Percentiles rank a stretch among this genome's conserved stretches.
phyloP scores from a whole-genome alignment of 2,113 vertebrate genomes.

The Chloropsis cyanopogon region DNA sequence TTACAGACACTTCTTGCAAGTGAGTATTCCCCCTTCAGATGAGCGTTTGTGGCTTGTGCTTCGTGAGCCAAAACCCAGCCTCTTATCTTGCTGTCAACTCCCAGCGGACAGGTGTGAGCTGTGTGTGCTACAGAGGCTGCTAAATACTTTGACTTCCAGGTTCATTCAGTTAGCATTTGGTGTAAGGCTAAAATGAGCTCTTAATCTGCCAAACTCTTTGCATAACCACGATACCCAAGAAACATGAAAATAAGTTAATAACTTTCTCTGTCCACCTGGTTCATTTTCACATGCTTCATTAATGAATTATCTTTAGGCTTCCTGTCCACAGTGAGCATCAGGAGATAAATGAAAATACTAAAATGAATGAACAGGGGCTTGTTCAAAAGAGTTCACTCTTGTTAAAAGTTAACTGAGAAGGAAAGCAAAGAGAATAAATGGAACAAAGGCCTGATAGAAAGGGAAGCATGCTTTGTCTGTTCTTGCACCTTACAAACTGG shows the following conservation, averaged over 20 bases:
- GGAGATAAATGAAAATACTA: neutral
- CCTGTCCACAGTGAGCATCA: neutral
- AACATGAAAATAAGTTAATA: neutral
- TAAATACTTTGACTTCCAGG: neutral
- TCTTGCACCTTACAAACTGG: neutral
- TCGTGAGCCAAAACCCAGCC: neutral
- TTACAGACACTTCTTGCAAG: neutral
- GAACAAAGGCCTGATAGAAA: neutral
- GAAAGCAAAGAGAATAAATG: conserved; percentile 14
- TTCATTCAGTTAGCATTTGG: neutral
- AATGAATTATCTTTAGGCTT: conserved; percentile 14
- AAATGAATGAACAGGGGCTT: neutral
- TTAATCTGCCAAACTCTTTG: neutral
- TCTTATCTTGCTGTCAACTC: neutral
- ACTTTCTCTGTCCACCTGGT: neutral
- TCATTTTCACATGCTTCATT: neutral
- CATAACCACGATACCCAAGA: neutral
- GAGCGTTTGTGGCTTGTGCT: neutral
- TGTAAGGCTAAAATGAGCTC: neutral
- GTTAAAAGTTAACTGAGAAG: conserved; percentile 6
- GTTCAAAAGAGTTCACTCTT: neutral
- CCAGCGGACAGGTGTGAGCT: neutral
- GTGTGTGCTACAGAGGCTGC: neutral
- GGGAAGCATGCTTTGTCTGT: neutral
- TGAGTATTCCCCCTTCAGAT: neutral